Conservation (phyloP, 2,888 invertebrate genomes). For the Hesperia comma region DNA sequence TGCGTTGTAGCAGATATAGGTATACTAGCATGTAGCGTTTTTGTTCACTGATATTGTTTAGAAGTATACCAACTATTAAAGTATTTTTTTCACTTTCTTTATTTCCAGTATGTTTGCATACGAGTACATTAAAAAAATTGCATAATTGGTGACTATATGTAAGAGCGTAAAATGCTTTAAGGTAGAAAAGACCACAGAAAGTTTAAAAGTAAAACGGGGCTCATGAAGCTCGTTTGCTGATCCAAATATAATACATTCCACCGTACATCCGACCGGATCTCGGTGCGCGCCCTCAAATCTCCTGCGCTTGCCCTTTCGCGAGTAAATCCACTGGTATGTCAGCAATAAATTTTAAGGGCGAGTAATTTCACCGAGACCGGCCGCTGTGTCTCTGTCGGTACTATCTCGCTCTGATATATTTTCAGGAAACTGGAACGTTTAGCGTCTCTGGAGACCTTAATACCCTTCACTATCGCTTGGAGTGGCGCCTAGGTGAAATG, state of each 20-base stretch:
- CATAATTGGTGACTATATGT: too few relatives aligned
- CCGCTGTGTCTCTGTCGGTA: constrained; percentile 30
- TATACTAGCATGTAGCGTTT: too few relatives aligned
- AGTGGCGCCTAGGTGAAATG: neutral
- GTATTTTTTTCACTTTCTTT: too few relatives aligned
- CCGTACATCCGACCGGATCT: constrained; percentile 24
- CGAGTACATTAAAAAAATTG: too few relatives aligned
- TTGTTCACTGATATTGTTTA: too few relatives aligned
- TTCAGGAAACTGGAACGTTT: constrained; percentile 29
- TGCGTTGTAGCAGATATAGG: too few relatives aligned
- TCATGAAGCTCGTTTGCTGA: too few relatives aligned
- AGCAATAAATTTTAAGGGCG: constrained; percentile 35
- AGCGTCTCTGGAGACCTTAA: constrained; percentile 19
- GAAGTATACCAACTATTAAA: too few relatives aligned
- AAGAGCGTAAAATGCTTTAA: too few relatives aligned
- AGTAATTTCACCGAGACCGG: constrained; percentile 33
- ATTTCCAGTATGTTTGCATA: too few relatives aligned
- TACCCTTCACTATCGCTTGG: constrained; percentile 13
- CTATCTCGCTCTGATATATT: constrained; percentile 35
- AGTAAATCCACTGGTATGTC: constrained; percentile 35
- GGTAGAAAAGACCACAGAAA: too few relatives aligned
- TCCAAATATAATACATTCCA: neutral
- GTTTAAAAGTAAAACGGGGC: too few relatives aligned
- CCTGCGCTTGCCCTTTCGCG: constrained; percentile 26
- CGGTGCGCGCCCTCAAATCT: constrained; percentile 25